Evolutionary conservation across 2,797 vertebrate species (phyloP), one percentile per base, ranked within the genome.

Genomic region (Pagetopsis macropterus): DNA sequence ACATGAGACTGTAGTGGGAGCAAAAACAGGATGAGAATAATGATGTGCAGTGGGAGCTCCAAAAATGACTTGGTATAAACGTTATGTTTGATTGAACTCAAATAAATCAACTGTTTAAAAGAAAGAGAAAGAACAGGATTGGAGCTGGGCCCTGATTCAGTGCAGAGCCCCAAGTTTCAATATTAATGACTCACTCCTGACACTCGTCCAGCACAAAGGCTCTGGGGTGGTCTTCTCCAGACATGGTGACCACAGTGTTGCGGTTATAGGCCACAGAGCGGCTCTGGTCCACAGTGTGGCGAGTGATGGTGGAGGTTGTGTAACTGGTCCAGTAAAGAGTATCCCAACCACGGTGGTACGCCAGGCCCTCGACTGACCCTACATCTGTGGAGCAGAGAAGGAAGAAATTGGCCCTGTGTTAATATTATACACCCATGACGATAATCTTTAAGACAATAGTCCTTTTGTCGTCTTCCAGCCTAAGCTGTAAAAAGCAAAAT

Each of bases 301-400:
- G 95, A n/a, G 96, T 97, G 86, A 98, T 98, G 90, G 98, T 98
- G 85, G 98, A 98, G 0, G 98, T 98, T 21, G 98, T 99, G 85
- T 98, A 99, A 92, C 98, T 99, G 3, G 98, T 99, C 98, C 98
- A 99, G 90, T 98, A 99, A 16, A 99, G 95, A 0, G 97, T 96
- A 76, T 99, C 98, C 98, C 98, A 99, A 75, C 93, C 96, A 0
- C 96, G 95, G 88, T 99, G 98, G 89, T 99, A 99, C 0, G 98
- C 96, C 92, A 99, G 91, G 21, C 98, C 98, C 89, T 99, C 98
- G 63, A 99, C 97, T 0, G 98, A 99, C 70, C 98, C 98, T 67
- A 99, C 97, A 1, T 98, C 98, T 99, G 92, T 44, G 49, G 23
- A 77, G 31, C 46, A 82, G 56, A 82, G 33, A 31, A 23, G 51